Percentiles rank a stretch among this genome's conserved stretches.
Conservation (phyloP, 2,888 invertebrate genomes). For the Heteropelma amictum region DNA sequence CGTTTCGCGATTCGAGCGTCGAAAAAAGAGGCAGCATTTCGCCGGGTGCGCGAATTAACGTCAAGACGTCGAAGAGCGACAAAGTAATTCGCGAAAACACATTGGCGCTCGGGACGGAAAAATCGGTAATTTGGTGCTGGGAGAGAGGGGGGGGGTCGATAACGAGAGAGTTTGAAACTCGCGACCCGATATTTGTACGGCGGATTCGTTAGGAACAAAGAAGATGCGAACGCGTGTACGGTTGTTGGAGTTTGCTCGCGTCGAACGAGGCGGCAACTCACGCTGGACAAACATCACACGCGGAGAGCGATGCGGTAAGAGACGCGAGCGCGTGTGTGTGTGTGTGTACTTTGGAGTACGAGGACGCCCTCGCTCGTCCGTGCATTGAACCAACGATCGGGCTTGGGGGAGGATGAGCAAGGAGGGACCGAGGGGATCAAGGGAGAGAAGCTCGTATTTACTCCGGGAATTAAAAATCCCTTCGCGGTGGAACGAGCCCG, state of each 20-base stretch:
- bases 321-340: neutral
- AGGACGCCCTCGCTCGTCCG: conserved; percentile 17
- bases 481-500: conserved; percentile 60
- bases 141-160: too few species aligned
- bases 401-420: neutral
- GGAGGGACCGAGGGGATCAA: neutral
- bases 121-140: neutral
- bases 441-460: conserved; percentile 54
- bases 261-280: neutral
- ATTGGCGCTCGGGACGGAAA: neutral
- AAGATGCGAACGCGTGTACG: conserved; percentile 12
- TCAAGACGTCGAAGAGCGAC: neutral
- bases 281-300: conserved; percentile 49
- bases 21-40: too few species aligned
- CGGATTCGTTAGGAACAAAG: conserved; percentile 11
- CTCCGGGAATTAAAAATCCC: conserved; percentile 64
- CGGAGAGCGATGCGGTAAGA: conserved; percentile 27
- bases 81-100: too few species aligned
- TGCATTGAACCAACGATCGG: neutral
- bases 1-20: conserved; percentile 6
- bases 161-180: neutral
- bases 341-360: conserved; percentile 17
- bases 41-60: too few species aligned
- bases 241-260: neutral
- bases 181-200: conserved; percentile 30